Evolutionary conservation across 2,113 vertebrate genomes (phyloP).

Genomic region (Rhinolophus sinicus): DNA sequence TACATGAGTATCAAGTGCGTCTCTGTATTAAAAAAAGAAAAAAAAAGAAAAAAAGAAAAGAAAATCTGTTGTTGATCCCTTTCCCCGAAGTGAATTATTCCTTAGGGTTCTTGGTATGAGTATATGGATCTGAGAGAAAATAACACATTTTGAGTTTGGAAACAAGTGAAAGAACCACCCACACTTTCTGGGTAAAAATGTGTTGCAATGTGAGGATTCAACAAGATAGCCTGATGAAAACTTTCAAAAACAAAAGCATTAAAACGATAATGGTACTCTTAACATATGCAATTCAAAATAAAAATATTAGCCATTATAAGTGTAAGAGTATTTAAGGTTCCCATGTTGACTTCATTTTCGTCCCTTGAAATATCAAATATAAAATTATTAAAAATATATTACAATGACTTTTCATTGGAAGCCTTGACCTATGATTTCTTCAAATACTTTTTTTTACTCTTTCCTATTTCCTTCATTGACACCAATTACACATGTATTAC

Average conservation of each 20-base stretch:
- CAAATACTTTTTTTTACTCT: not conserved
- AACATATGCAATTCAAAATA: not conserved
- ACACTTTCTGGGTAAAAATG: not conserved
- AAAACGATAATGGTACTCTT: not conserved
- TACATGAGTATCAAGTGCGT: not conserved
- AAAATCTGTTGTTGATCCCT: not conserved
- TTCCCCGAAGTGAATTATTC: not conserved
- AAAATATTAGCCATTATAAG: not conserved
- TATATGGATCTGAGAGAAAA: not conserved
- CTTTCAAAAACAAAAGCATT: not conserved
- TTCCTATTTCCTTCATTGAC: not conserved
- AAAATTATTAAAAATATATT: not conserved
- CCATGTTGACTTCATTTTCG: not conserved
- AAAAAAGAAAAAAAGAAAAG: not conserved
- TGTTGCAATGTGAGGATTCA: not conserved
- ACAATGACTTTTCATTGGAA: not conserved
- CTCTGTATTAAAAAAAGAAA: not conserved
- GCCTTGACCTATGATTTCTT: not conserved
- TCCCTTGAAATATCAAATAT: not conserved
- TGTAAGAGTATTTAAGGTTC: not conserved
- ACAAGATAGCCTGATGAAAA: not conserved
- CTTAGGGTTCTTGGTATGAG: not conserved
- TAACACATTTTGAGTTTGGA: not conserved
- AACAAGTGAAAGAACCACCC: not conserved
- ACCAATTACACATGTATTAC: not conserved